A percentile compares a stretch with the other conserved stretches of the same genome.
phyloP scores from a whole-genome alignment of 1,140 invertebrate species.

The Bombus cullumanus region DNA sequence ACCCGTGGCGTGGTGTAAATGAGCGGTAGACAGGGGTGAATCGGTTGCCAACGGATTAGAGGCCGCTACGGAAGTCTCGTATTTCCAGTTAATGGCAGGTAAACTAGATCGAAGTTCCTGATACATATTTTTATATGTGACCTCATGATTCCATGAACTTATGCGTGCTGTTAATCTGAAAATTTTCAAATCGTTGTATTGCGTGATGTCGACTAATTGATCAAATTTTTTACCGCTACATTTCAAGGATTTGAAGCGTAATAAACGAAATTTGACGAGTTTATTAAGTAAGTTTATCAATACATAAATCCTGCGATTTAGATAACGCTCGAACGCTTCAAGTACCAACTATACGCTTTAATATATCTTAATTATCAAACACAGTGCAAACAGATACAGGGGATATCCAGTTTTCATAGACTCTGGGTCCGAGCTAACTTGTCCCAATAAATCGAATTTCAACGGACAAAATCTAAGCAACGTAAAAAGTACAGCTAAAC shows the following conservation, averaged over 20 bases:
- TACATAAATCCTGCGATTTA: not conserved
- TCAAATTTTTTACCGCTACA: not conserved
- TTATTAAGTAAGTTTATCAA: not conserved
- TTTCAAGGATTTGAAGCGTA: not conserved
- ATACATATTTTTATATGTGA: conserved; percentile 3
- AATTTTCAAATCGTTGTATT: not conserved
- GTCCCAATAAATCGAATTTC: too few relatives aligned
- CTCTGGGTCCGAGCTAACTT: too few relatives aligned
- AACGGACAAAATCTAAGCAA: too few relatives aligned
- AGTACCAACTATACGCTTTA: not conserved
- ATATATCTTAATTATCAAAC: not conserved
- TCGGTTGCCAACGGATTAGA: conserved; percentile 30
- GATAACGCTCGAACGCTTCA: too few relatives aligned
- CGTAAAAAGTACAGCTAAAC: too few relatives aligned
- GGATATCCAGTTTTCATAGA: too few relatives aligned
- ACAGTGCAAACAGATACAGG: too few relatives aligned
- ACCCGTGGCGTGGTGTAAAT: conserved; percentile 41
- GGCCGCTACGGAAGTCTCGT: conserved; percentile 26
- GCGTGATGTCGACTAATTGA: not conserved
- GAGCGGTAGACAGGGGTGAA: conserved; percentile 41
- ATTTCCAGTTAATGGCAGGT: conserved; percentile 13
- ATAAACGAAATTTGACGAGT: not conserved
- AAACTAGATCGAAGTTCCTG: not conserved
- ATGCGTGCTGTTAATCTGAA: not conserved
- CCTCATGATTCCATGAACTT: not conserved